A percentile compares a stretch with the other conserved stretches of the same genome.
These are phyloP conservation scores for Alloscopus bannaensis DNA, from an alignment of 2,888 invertebrate genomes.

Conservation along the genomic window DNA sequence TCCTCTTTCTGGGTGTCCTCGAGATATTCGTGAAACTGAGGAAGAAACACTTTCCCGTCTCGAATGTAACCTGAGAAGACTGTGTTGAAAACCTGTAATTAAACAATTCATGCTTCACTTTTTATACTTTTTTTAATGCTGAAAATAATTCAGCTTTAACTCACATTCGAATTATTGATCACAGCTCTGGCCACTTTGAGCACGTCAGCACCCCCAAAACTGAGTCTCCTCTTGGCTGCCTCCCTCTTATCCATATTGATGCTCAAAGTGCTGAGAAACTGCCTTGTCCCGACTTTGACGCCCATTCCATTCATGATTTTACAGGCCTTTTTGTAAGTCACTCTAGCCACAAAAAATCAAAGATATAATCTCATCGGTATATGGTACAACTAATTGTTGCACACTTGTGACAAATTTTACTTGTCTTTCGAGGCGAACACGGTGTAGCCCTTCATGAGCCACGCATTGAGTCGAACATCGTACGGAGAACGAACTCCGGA, in stretches of 20 bases:
- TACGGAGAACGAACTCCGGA: slow-evolving; percentile 26
- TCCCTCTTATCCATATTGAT: slow-evolving; percentile 2
- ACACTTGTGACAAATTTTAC: background rate
- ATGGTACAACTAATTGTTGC: background rate
- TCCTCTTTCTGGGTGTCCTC: slow-evolving; percentile 23
- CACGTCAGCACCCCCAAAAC: slow-evolving; percentile 23
- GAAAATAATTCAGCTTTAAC: background rate
- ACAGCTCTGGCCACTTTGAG: slow-evolving; percentile 35
- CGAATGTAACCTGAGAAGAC: slow-evolving; percentile 19
- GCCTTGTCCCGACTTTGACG: slow-evolving; percentile 14
- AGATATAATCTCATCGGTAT: background rate
- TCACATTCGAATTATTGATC: slow-evolving; percentile 26
- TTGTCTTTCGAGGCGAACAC: slow-evolving; percentile 10
- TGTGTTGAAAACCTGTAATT: slow-evolving; percentile 21
- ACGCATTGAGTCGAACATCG: slow-evolving; percentile 26
- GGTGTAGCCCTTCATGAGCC: slow-evolving; percentile 40
- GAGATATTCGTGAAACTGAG: slow-evolving; percentile 26
- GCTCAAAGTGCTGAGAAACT: slow-evolving; percentile 6
- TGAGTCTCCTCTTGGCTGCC: background rate
- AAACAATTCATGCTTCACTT: background rate
- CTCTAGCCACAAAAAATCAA: background rate
- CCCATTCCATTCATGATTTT: slow-evolving; percentile 31
- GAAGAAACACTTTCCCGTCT: slow-evolving; percentile 30
- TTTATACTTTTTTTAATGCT: background rate
- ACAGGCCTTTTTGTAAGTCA: slow-evolving; percentile 14